These are phyloP conservation scores for Aspidiotus rigidus DNA, from an alignment of 2,888 invertebrate genomes.

Conservation along the genomic window DNA sequence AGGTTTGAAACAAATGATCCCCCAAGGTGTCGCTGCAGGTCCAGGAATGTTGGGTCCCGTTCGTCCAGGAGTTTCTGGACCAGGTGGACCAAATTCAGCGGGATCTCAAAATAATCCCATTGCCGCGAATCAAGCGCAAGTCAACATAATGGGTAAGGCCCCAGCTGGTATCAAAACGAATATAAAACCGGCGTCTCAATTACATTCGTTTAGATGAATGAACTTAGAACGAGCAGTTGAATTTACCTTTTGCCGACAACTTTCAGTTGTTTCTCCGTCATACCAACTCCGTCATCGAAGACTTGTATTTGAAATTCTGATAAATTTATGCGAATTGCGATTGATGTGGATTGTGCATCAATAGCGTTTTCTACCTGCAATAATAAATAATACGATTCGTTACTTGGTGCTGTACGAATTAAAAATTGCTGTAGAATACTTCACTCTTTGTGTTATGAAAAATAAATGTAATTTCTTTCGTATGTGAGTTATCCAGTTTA, in stretches of 20 bases:
- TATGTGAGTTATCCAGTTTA: not conserved
- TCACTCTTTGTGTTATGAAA: not conserved
- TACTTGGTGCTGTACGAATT: not conserved
- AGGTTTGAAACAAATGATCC: conserved; percentile 52
- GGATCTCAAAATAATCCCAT: conserved; percentile 28
- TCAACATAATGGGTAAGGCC: conserved; percentile 64
- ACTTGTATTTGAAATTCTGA: conserved; percentile 15
- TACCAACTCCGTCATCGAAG: conserved; percentile 17
- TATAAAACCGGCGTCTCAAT: conserved; percentile 80
- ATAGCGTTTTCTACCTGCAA: conserved; percentile 25
- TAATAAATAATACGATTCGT: not conserved
- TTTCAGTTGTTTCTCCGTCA: conserved; percentile 10
- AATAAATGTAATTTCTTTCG: too few relatives aligned
- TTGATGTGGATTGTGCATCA: conserved; percentile 16
- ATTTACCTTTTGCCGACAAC: conserved; percentile 20
- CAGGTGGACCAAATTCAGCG: conserved; percentile 37
- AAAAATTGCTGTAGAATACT: not conserved
- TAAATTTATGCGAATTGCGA: conserved; percentile 17
- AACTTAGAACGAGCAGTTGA: not conserved
- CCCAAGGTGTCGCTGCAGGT: conserved; percentile 42
- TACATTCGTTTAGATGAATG: conserved; percentile 50
- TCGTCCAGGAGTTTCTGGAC: conserved; percentile 27
- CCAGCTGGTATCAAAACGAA: conserved; percentile 87
- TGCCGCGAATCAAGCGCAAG: conserved; percentile 38
- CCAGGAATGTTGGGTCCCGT: conserved; percentile 47